Conservation (phyloP, 2,113 vertebrate genomes). For the Rhegmatorhina hoffmannsi region DNA sequence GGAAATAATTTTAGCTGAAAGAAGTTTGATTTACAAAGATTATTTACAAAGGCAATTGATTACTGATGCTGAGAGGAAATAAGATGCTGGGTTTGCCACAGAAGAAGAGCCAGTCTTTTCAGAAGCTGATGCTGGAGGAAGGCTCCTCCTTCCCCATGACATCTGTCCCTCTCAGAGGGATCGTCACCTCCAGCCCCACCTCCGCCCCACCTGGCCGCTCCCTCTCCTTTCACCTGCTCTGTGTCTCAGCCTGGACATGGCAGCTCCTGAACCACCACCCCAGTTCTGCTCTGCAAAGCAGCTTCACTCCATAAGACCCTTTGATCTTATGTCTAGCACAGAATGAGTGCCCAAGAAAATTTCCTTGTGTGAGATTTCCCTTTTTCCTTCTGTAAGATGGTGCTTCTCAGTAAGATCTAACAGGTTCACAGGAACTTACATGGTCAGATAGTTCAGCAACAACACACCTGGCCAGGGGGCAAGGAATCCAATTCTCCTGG, state of each 20-base stretch:
- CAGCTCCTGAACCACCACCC: no score
- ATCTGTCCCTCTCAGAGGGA: not conserved
- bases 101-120: not conserved
- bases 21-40: not conserved
- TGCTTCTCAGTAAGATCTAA: not conserved
- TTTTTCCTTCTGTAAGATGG: not conserved
- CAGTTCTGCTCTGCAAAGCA: not conserved
- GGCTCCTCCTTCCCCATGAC: not conserved
- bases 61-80: not conserved
- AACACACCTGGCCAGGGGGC: not conserved
- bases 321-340: not conserved
- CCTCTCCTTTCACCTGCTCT: no score
- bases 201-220: not conserved
- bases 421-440: not conserved
- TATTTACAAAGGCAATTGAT: not conserved
- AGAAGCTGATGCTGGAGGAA: not conserved
- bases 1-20: not conserved
- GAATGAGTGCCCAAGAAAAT: not conserved
- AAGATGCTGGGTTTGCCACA: no score
- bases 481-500: not conserved
- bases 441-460: not conserved
- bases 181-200: not conserved
- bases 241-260: no score
- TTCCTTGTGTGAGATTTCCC: not conserved
- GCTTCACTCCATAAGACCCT: accelerated